These are phyloP conservation scores for Trachelus iudaicus DNA, from an alignment of 2,888 invertebrate species.

Conservation along the genomic window DNA sequence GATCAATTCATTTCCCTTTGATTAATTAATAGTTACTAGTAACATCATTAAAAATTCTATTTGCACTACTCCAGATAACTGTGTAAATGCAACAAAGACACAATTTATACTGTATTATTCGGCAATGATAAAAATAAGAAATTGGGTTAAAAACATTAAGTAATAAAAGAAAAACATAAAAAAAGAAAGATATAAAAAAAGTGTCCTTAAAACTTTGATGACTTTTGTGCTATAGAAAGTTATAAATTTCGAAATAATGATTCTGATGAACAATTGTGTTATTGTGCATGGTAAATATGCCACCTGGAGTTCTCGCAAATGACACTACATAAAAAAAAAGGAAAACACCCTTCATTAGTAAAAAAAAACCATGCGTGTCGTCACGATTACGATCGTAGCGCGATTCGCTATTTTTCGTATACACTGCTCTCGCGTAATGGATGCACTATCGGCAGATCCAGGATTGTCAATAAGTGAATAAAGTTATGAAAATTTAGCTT, in stretches of 20 bases:
- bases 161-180: background rate
- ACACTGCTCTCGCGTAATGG: background rate
- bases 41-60: conserved; percentile 9
- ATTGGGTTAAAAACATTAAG: background rate
- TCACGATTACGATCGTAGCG: background rate
- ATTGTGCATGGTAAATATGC: background rate
- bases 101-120: background rate
- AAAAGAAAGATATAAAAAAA: background rate
- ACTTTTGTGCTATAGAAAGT: background rate
- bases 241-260: background rate
- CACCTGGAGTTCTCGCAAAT: background rate
- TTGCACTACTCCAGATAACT: conserved; percentile 9
- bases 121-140: background rate
- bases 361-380: background rate
- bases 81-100: background rate
- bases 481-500: background rate
- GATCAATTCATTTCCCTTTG: conserved; percentile 11
- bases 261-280: background rate
- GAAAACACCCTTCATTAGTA: background rate
- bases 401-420: background rate
- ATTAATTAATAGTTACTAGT: conserved; percentile 14
- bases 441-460: background rate
- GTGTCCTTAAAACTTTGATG: background rate
- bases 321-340: background rate
- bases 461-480: background rate